Base-by-base conservation (phyloP, 2,888 invertebrate genomes). In the Acanthoscelides obtectus region DNA sequence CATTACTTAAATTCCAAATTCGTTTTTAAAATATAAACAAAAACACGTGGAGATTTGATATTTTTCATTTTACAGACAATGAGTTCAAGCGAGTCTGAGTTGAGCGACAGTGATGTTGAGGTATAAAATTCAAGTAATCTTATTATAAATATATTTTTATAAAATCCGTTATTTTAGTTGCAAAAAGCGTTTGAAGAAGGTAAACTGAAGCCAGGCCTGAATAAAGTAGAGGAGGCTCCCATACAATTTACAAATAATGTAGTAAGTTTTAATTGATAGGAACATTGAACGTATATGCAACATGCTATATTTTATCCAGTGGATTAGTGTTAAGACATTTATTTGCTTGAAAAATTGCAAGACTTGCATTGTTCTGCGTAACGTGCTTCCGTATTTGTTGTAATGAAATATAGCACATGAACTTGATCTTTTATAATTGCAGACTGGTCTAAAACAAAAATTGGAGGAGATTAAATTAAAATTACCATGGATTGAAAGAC, bases 111-210 rank as follows among this genome's bases (percentile, higher is more conserved):
- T 72, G 84, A 83, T 76, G 72, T 76, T 22, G 83, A 83, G 80
- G 82, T 82, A 80, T 73, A 45, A 22, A 22, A 66, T 68, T 22
- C 20, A 17, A n/a, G 19, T 21, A 6, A 22, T 22, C 68, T 68
- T 67, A 21, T 69, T 69, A 20, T 27, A 68, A 20, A 66, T 72
- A 20, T 67, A 70, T 67, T 70, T 70, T 22, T 22, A 1, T 22
- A 22, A 70, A 70, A 22, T 68, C 66, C 69, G 75, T 74, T 76
- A 77, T 86, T 86, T 70, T 82, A 97, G 96, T 86, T 98, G 71
- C 97, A 96, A 90, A 93, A 94, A 82, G 97, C 97, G 0, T 95
- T 96, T 84, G 92, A 92, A 0, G 90, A 92, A 79, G 97, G 97
- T 0, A 87, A 93, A 70, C 82, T 98, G 0, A 95, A 97, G 83